A percentile compares a stretch with the other conserved stretches of the same genome.
Conservation (phyloP, 2,113 vertebrate genomes). For the Polypterus senegalus region DNA sequence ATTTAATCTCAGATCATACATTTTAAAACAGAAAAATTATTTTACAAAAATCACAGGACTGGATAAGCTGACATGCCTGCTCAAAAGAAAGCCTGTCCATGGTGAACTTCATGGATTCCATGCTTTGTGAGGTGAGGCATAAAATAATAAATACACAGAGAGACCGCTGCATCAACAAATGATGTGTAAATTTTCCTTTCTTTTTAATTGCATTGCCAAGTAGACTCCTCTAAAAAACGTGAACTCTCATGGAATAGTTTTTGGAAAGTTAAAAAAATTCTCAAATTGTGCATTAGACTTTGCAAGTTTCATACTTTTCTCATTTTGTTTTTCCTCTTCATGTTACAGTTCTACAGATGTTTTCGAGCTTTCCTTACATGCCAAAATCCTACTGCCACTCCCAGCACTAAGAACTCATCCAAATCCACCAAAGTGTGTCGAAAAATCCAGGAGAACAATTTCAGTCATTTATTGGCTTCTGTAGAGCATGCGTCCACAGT, state of each 20-base stretch:
- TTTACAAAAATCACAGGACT: too few species aligned
- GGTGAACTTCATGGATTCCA: too few species aligned
- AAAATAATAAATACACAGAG: background rate
- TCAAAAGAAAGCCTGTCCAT: too few species aligned
- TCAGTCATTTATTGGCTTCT: constrained; percentile 39
- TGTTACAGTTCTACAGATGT: constrained; percentile 61
- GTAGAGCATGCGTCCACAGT: constrained; percentile 19
- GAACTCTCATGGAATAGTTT: background rate
- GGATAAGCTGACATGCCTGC: too few species aligned
- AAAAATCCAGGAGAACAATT: constrained; percentile 19
- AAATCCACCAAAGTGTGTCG: constrained; percentile 32
- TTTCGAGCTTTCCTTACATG: constrained; percentile 49
- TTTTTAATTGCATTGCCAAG: background rate
- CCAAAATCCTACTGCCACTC: constrained; percentile 21
- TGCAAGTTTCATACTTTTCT: constrained; percentile 5
- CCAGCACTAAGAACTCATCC: constrained; percentile 40
- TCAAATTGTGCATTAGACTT: constrained; percentile 5
- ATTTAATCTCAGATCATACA: too few species aligned
- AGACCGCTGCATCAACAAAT: background rate
- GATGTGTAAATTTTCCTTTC: background rate
- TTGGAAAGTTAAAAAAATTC: background rate
- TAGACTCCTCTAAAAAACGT: too few species aligned
- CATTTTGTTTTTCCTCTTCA: constrained; percentile 4
- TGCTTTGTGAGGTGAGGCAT: too few species aligned
- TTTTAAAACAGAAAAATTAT: too few species aligned